Conservation (phyloP, 2,888 invertebrate species). For the Nipponacmea schrenckii region DNA sequence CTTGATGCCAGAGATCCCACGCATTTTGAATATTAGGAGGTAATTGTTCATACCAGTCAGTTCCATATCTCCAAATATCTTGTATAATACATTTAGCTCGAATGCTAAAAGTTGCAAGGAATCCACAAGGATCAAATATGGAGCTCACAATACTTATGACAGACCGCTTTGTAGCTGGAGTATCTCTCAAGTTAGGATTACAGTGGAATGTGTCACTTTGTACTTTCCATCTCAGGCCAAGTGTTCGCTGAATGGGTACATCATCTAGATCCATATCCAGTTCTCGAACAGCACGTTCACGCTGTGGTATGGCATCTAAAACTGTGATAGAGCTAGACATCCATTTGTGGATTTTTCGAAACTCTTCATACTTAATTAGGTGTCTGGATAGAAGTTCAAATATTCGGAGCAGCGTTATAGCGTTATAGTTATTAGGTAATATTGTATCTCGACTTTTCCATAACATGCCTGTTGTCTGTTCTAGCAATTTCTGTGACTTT, state of each 20-base stretch:
- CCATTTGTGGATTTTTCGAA: constrained; percentile 13
- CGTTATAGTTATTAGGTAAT: neutral
- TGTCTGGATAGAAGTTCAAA: neutral
- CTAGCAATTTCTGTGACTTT: neutral
- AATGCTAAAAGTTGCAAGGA: constrained; percentile 8
- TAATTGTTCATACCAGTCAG: constrained; percentile 11
- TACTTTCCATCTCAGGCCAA: constrained; percentile 11
- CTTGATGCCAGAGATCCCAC: constrained; percentile 2
- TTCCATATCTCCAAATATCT: neutral
- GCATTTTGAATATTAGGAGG: neutral
- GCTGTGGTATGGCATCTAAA: constrained; percentile 9
- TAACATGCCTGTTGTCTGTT: neutral
- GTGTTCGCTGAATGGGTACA: constrained; percentile 2
- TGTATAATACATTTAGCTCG: constrained; percentile 6
- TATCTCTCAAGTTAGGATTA: neutral
- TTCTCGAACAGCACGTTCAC: constrained; percentile 9
- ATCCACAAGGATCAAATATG: constrained; percentile 13
- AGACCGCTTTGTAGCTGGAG: neutral
- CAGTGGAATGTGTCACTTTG: constrained; percentile 5
- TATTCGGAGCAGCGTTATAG: neutral
- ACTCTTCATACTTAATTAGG: neutral
- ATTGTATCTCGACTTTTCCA: neutral
- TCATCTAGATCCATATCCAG: constrained; percentile 11
- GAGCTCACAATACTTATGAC: constrained; percentile 13
- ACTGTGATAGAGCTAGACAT: constrained; percentile 7